phyloP scores from a whole-genome alignment of 1,140 invertebrate species.

The Drosophila subpulchrella region DNA sequence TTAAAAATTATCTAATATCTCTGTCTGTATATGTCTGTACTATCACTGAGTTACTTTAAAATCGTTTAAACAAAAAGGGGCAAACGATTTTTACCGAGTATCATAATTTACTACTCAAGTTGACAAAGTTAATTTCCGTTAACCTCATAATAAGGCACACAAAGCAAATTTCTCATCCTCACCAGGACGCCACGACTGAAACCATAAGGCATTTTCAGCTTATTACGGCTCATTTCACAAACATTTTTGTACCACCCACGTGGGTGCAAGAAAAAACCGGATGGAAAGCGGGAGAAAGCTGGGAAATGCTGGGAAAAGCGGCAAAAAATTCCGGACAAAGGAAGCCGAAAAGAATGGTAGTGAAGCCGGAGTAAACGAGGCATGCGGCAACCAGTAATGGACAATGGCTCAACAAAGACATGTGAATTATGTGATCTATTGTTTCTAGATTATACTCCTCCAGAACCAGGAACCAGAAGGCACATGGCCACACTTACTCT shows the following conservation, averaged over 20 bases:
- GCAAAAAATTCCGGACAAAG: conserved; percentile 28
- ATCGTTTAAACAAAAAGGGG: background rate
- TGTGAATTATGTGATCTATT: conserved; percentile 48
- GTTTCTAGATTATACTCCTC: conserved; percentile 43
- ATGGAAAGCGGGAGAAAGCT: background rate
- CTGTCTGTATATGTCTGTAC: too few relatives aligned
- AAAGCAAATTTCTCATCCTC: conserved; percentile 40
- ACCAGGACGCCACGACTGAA: conserved; percentile 16
- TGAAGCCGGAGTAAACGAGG: conserved; percentile 65
- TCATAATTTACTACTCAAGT: conserved; percentile 30
- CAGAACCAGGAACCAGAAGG: conserved; percentile 14
- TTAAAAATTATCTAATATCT: too few relatives aligned
- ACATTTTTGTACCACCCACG: conserved; percentile 30
- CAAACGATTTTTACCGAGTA: background rate
- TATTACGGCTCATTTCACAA: conserved; percentile 72
- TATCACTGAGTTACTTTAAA: background rate
- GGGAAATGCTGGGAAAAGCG: conserved; percentile 6
- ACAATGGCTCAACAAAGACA: conserved; percentile 45
- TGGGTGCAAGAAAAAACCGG: background rate
- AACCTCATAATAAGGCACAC: conserved; percentile 34
- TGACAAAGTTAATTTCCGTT: conserved; percentile 37
- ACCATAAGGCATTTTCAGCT: conserved; percentile 57
- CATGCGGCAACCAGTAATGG: conserved; percentile 45
- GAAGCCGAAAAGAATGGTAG: conserved; percentile 31
- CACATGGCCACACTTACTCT: conserved; percentile 5